Conservation (phyloP, 2,113 vertebrate genomes). For the Corvus moneduloides region DNA sequence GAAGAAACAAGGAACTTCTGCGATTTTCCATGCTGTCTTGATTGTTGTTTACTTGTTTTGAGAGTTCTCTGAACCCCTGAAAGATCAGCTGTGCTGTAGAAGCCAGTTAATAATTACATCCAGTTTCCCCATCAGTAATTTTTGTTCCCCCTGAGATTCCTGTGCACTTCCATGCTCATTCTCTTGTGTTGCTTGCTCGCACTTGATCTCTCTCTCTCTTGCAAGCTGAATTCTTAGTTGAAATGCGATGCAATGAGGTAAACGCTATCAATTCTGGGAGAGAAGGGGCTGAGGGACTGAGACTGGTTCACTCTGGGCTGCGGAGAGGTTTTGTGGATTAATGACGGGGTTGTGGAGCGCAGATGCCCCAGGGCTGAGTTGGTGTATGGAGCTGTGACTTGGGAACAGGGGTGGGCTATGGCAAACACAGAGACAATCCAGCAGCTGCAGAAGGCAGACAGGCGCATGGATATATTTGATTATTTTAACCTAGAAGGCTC, state of each 20-base stretch:
- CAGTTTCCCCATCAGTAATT: not conserved
- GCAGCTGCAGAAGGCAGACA: not conserved
- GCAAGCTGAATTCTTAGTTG: not conserved
- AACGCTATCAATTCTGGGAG: rapidly evolving
- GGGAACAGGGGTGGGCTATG: not conserved
- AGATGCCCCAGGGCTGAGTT: not conserved
- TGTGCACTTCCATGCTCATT: not conserved
- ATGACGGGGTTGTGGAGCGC: not conserved
- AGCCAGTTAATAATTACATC: not conserved
- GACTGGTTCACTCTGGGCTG: not conserved
- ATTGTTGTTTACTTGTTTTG: not conserved
- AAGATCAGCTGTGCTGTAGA: not conserved
- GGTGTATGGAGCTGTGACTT: not conserved
- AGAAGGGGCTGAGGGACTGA: not conserved
- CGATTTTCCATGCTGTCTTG: not conserved
- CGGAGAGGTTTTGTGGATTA: not conserved
- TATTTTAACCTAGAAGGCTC: not conserved
- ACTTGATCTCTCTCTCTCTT: not conserved
- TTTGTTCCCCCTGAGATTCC: not conserved
- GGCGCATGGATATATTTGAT: no score
- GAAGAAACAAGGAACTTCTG: not conserved
- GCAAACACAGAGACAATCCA: not conserved
- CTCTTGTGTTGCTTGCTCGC: not conserved
- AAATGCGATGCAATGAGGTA: not conserved
- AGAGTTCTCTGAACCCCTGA: not conserved